Evolutionary conservation across 2,888 invertebrate genomes (phyloP).

Genomic region (Tenthredo amoena): DNA sequence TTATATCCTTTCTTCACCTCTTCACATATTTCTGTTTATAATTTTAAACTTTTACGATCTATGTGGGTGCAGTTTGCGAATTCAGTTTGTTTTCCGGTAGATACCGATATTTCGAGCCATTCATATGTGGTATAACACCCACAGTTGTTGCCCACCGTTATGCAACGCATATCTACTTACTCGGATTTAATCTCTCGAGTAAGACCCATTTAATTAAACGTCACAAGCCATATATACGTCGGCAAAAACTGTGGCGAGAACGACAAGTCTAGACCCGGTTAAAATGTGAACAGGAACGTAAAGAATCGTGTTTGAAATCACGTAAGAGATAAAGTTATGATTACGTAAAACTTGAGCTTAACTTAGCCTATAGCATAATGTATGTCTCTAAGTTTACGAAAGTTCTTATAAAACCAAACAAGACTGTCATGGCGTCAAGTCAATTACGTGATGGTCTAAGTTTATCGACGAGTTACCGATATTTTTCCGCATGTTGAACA

Average conservation of each 20-base stretch:
- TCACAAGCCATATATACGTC: too few species aligned
- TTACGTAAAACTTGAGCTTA: not conserved
- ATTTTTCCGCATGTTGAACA: not conserved
- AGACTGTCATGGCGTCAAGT: not conserved
- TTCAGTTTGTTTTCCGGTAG: not conserved
- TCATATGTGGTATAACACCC: too few species aligned
- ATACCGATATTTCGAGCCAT: not conserved
- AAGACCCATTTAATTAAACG: too few species aligned
- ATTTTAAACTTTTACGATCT: not conserved
- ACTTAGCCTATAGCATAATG: not conserved
- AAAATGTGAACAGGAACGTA: not conserved
- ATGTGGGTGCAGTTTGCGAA: not conserved
- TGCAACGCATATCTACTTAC: too few species aligned
- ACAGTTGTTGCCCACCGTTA: too few species aligned
- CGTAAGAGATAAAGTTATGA: not conserved
- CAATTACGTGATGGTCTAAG: not conserved
- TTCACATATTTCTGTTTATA: not conserved
- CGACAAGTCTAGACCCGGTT: too few species aligned
- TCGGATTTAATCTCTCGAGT: too few species aligned
- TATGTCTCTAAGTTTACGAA: not conserved
- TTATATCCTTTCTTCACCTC: conserved; percentile 31
- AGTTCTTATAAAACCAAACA: not conserved
- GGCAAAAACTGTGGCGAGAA: too few species aligned
- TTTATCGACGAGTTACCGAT: not conserved
- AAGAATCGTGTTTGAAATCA: not conserved